phyloP scores from a whole-genome alignment of 2,113 vertebrate genomes.

The Leucopsar rothschildi region DNA sequence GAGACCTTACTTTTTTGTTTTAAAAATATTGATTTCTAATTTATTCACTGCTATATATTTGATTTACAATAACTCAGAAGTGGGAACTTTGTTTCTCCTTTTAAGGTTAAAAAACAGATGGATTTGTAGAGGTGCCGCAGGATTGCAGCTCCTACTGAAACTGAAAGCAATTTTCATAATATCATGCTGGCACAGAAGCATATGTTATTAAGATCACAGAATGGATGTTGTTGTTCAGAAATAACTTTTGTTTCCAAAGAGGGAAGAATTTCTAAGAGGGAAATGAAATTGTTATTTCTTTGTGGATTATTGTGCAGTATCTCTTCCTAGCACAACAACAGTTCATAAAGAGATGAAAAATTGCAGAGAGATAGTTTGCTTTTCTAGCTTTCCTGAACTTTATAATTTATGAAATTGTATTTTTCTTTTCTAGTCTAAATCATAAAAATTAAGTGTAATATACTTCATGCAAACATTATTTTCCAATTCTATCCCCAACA shows the following conservation, averaged over 20 bases:
- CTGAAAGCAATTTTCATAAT: constrained; percentile 6
- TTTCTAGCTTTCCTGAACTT: background rate
- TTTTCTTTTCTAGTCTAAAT: background rate
- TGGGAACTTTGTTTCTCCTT: background rate
- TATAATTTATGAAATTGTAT: background rate
- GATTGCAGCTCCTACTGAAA: background rate
- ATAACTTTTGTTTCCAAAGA: constrained; percentile 1
- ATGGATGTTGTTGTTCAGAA: constrained; percentile 26
- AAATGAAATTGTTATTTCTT: constrained; percentile 23
- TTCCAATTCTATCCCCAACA: background rate
- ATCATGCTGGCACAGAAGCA: background rate
- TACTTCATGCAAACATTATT: background rate
- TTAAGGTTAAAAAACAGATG: background rate
- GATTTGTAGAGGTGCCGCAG: background rate
- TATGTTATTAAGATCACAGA: constrained; percentile 33
- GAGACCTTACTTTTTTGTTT: background rate
- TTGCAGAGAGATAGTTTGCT: background rate
- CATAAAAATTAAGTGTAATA: background rate
- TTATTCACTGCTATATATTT: background rate
- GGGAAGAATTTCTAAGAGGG: background rate
- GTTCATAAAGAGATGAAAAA: background rate
- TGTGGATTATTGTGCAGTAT: background rate
- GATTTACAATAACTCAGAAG: background rate
- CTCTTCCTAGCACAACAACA: background rate
- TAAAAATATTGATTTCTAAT: background rate